These are phyloP conservation scores for Gymnarchus niloticus DNA, from an alignment of 2,113 vertebrate genomes.

Conservation along the genomic window DNA sequence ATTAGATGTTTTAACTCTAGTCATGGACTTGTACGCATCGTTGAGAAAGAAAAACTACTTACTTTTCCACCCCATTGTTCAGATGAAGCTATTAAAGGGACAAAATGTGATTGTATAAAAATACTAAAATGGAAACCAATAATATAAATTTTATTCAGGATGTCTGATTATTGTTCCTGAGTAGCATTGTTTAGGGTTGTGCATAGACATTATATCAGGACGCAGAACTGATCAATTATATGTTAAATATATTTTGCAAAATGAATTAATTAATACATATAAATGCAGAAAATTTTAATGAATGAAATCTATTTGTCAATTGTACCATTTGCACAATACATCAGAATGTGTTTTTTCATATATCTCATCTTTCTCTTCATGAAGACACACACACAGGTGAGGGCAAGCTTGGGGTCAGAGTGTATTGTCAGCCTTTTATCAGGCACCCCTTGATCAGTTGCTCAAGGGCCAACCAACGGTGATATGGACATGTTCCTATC, in stretches of 20 bases:
- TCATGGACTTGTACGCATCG: background rate
- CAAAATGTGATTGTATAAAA: background rate
- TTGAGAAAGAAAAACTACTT: background rate
- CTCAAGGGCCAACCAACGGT: too few relatives aligned
- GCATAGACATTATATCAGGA: background rate
- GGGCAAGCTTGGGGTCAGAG: too few relatives aligned
- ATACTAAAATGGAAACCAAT: background rate
- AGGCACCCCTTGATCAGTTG: too few relatives aligned
- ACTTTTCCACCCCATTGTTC: background rate
- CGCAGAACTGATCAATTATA: background rate
- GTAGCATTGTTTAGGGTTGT: too few relatives aligned
- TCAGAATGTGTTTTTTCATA: too few relatives aligned
- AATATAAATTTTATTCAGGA: background rate
- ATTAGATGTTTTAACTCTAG: constrained; percentile 1
- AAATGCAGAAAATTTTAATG: background rate
- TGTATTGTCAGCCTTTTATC: too few relatives aligned
- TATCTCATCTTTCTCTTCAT: too few relatives aligned
- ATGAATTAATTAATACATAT: background rate
- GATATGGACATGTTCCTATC: too few relatives aligned
- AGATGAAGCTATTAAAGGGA: background rate
- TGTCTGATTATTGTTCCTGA: too few relatives aligned
- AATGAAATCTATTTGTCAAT: too few relatives aligned
- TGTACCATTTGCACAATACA: too few relatives aligned
- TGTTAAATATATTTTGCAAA: background rate
- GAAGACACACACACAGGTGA: too few relatives aligned